Percentiles rank a stretch among this genome's conserved stretches.
These are phyloP conservation scores for Brachirus orientalis DNA, from an alignment of 2,113 vertebrate genomes.

Conservation along the genomic window DNA sequence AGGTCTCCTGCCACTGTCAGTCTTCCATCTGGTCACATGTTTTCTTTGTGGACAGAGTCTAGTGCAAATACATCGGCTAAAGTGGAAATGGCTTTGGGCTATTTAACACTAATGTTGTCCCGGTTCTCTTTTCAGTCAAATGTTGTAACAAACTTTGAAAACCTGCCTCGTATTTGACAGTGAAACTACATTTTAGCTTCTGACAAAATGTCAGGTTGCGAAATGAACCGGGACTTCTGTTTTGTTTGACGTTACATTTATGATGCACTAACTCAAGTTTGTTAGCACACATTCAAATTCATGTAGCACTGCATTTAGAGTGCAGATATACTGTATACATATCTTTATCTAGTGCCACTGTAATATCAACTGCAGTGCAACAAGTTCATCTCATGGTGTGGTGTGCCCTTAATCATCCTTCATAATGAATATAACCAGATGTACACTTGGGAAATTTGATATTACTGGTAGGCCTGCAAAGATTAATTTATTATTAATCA, in stretches of 20 bases:
- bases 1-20: conserved; percentile 25
- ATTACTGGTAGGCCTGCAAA: too few species aligned
- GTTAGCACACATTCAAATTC: conserved; percentile 1
- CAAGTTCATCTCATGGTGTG: background rate
- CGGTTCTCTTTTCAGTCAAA: too few species aligned
- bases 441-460: background rate
- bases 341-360: background rate
- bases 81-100: background rate
- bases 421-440: too few species aligned
- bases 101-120: too few species aligned
- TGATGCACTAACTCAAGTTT: too few species aligned
- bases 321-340: background rate
- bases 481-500: too few species aligned
- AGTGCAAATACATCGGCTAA: background rate
- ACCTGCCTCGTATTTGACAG: too few species aligned
- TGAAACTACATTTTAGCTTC: too few species aligned
- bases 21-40: conserved; percentile 30
- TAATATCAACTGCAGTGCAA: background rate
- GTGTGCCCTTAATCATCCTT: background rate
- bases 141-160: too few species aligned
- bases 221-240: background rate
- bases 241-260: too few species aligned
- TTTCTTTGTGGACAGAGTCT: conserved; percentile 21
- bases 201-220: too few species aligned
- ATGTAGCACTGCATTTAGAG: too few species aligned